Evolutionary conservation across 2,797 vertebrate genomes (phyloP).

Genomic region (Tokudaia tokunoshimensis): DNA sequence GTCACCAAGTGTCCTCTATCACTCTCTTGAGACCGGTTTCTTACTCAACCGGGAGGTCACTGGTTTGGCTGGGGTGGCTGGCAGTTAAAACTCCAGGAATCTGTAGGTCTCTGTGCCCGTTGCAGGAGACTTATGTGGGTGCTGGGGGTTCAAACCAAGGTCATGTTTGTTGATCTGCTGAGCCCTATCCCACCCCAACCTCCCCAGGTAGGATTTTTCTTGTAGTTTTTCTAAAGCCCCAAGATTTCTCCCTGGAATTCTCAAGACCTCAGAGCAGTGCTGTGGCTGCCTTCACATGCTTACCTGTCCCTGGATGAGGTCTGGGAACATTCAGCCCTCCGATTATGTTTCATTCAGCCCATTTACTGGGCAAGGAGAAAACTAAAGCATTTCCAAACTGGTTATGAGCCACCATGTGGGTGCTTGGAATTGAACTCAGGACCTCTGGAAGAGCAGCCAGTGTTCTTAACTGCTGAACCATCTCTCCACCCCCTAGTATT

Average conservation of each 20-base stretch:
- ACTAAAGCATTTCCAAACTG: background rate
- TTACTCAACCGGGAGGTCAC: background rate
- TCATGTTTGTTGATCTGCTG: background rate
- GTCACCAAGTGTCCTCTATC: background rate
- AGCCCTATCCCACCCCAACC: background rate
- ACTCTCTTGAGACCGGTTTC: background rate
- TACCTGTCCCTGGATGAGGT: background rate
- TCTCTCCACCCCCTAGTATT: background rate
- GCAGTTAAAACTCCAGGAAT: background rate
- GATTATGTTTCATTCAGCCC: background rate
- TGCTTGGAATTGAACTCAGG: too few relatives aligned
- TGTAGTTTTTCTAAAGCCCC: background rate
- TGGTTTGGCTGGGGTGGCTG: background rate
- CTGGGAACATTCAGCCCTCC: background rate
- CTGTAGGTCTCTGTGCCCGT: background rate
- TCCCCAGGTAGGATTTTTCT: background rate
- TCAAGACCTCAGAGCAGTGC: background rate
- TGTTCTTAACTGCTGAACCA: too few relatives aligned
- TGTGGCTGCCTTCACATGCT: background rate
- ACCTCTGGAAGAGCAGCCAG: too few relatives aligned
- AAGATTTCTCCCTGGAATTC: background rate
- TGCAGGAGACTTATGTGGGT: background rate
- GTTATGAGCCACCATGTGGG: background rate
- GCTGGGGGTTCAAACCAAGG: background rate
- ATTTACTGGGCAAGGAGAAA: background rate